Percentiles rank a stretch among this genome's conserved stretches.
Evolutionary conservation across 1,140 invertebrate genomes (phyloP).

Genomic region (Carcinoscorpius rotundicauda): DNA sequence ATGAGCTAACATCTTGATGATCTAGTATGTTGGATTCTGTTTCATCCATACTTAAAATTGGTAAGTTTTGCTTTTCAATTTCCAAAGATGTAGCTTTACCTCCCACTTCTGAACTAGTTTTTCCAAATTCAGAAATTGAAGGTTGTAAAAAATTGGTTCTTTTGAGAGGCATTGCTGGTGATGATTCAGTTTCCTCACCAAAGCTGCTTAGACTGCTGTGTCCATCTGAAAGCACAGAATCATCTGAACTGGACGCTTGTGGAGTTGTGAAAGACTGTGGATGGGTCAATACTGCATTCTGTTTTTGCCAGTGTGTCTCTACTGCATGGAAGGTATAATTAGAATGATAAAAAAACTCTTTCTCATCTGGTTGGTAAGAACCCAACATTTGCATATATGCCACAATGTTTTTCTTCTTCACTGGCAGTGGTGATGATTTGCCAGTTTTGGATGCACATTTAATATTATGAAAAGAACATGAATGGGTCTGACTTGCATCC

Average conservation of each 20-base stretch:
- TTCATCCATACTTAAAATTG: background rate
- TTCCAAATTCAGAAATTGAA: no score
- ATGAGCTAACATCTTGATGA: conserved; percentile 63
- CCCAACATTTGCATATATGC: conserved; percentile 91
- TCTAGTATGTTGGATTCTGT: conserved; percentile 42
- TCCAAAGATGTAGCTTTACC: no score
- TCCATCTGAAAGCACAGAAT: conserved; percentile 16
- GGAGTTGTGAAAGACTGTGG: no score
- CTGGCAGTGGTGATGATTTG: conserved; percentile 67
- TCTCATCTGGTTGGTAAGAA: conserved; percentile 54
- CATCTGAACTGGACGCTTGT: conserved; percentile 13
- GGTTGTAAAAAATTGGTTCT: conserved; percentile 8
- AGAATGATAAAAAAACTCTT: conserved; percentile 66
- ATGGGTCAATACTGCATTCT: no score
- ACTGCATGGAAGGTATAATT: conserved; percentile 44
- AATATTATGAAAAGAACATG: conserved; percentile 15
- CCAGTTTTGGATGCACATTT: conserved; percentile 8
- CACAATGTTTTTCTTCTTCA: conserved; percentile 87
- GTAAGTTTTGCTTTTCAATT: no score
- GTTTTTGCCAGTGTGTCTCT: no score
- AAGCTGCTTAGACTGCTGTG: conserved; percentile 7
- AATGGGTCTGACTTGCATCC: conserved; percentile 10
- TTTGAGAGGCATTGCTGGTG: conserved; percentile 22
- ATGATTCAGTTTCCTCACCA: background rate
- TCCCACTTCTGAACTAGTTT: no score